phyloP scores from a whole-genome alignment of 2,113 vertebrate species.

The Glaucidium brasilianum region DNA sequence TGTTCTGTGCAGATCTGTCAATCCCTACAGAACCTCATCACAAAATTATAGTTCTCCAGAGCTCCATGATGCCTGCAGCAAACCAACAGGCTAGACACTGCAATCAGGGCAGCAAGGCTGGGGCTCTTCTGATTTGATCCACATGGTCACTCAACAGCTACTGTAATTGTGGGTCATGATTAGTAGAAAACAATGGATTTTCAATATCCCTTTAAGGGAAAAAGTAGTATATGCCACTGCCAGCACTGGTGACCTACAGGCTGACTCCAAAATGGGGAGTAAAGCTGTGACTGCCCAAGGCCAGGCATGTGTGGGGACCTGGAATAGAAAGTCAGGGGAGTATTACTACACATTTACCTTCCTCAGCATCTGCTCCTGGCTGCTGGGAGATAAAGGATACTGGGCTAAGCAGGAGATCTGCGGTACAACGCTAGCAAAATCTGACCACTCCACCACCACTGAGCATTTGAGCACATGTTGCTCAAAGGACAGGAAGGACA shows the following conservation, averaged over 20 bases:
- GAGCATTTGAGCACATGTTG: background rate
- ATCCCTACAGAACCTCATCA: background rate
- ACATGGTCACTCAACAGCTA: background rate
- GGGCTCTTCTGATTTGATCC: background rate
- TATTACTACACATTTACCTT: background rate
- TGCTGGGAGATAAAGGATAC: background rate
- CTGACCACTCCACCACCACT: background rate
- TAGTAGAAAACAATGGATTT: background rate
- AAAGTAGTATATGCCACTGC: background rate
- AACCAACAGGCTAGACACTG: background rate
- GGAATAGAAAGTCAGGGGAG: accelerated
- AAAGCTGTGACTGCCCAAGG: background rate
- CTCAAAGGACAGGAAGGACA: background rate
- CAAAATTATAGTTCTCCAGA: background rate
- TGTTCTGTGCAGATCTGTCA: background rate
- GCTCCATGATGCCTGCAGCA: background rate
- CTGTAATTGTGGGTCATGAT: background rate
- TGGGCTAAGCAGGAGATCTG: background rate
- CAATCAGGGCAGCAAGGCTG: background rate
- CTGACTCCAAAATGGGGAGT: background rate
- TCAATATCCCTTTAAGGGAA: background rate
- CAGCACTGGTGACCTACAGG: background rate
- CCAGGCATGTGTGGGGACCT: accelerated
- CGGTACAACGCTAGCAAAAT: background rate
- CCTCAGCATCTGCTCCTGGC: background rate